These are phyloP conservation scores for Hafferia zeledoni DNA, from an alignment of 2,797 vertebrate species.

Conservation along the genomic window DNA sequence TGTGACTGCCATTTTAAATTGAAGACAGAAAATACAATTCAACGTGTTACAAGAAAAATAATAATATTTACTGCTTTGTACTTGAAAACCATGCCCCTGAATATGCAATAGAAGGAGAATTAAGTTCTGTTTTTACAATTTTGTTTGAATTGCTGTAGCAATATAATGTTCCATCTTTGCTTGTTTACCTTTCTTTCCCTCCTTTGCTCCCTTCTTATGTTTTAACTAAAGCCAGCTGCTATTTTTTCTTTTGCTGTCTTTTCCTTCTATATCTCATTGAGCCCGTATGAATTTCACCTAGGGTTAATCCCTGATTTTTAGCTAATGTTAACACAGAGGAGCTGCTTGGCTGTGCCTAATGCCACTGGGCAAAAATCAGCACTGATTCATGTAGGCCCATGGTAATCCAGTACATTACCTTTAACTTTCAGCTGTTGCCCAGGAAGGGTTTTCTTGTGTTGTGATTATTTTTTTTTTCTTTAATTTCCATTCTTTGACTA, in stretches of 20 bases:
- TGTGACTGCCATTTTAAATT: conserved; percentile 46
- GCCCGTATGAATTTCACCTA: neutral
- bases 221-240: neutral
- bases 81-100: neutral
- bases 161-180: neutral
- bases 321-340: neutral
- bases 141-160: neutral
- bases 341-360: neutral
- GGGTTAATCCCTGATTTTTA: neutral
- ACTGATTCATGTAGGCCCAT: rapidly evolving
- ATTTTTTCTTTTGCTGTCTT: neutral
- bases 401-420: neutral
- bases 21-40: neutral
- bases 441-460: neutral
- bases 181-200: neutral
- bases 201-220: neutral
- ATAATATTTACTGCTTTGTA: neutral
- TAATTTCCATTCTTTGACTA: neutral
- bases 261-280: neutral
- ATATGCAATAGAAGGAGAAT: neutral
- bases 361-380: neutral
- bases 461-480: neutral
- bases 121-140: neutral
- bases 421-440: neutral
- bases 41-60: neutral